phyloP scores from a whole-genome alignment of 2,113 vertebrate genomes.

The Formicarius rufipectus region DNA sequence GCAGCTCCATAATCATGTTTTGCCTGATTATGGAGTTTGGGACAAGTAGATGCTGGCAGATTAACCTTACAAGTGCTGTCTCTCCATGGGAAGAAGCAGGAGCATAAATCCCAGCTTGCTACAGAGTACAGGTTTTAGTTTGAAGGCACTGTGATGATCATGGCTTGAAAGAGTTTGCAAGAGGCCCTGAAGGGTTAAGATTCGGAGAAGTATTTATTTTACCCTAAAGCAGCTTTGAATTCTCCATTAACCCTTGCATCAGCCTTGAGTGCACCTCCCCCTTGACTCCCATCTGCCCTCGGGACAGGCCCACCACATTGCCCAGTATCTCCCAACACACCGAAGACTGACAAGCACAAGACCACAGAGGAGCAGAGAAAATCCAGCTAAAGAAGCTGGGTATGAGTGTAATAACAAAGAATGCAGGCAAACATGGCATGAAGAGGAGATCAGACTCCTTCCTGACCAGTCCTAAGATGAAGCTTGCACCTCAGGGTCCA shows the following conservation, averaged over 20 bases:
- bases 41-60: neutral
- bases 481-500: accelerated
- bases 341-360: neutral
- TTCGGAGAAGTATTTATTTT: neutral
- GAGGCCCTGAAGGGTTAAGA: constrained; percentile 1
- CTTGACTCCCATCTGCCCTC: neutral
- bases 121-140: neutral
- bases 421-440: neutral
- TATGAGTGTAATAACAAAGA: neutral
- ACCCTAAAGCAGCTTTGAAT: constrained; percentile 23
- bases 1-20: constrained; percentile 46
- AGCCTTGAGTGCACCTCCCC: neutral
- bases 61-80: constrained; percentile 9
- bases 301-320: neutral
- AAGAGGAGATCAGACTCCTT: neutral
- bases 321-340: neutral
- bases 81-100: neutral
- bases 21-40: constrained; percentile 24
- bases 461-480: neutral
- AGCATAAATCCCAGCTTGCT: neutral
- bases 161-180: neutral
- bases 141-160: neutral
- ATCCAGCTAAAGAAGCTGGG: neutral
- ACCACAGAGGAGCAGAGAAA: neutral
- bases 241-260: neutral